These are phyloP conservation scores for Drepanosiphum platanoidis DNA, from an alignment of 2,888 invertebrate genomes.

Conservation along the genomic window DNA sequence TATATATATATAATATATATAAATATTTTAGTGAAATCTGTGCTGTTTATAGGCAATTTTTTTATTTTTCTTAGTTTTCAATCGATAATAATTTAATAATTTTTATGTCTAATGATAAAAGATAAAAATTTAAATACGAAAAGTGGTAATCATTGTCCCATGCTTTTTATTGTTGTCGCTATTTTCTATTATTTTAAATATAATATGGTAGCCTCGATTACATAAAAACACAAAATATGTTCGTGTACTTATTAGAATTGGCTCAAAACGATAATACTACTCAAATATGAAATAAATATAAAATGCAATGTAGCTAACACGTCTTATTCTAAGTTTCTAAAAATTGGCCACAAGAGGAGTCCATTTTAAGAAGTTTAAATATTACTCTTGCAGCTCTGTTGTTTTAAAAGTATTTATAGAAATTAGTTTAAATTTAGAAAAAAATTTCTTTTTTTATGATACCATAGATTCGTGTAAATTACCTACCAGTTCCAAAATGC, in stretches of 20 bases:
- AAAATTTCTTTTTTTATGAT: neutral
- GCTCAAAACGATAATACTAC: neutral
- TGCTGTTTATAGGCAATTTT: too few relatives aligned
- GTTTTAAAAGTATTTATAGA: constrained; percentile 17
- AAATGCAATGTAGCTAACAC: neutral
- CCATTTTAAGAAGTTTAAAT: constrained; percentile 5
- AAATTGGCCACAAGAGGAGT: neutral
- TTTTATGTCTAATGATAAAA: too few relatives aligned
- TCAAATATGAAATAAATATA: neutral
- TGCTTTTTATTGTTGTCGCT: too few relatives aligned
- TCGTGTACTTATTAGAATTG: neutral
- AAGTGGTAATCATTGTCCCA: too few relatives aligned
- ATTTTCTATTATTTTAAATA: neutral
- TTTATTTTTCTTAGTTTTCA: too few relatives aligned
- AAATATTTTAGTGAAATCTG: too few relatives aligned
- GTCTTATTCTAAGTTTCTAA: neutral
- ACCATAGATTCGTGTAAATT: neutral
- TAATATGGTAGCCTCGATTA: neutral
- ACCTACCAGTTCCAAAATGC: neutral
- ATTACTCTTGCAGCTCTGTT: constrained; percentile 8
- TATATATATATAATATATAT: too few relatives aligned
- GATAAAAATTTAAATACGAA: too few relatives aligned
- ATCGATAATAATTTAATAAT: too few relatives aligned
- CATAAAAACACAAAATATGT: neutral
- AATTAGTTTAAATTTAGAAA: constrained; percentile 6